Base-by-base conservation (phyloP, 53 echinoderm and acorn worm genomes). In the Patiria pectinifera region DNA sequence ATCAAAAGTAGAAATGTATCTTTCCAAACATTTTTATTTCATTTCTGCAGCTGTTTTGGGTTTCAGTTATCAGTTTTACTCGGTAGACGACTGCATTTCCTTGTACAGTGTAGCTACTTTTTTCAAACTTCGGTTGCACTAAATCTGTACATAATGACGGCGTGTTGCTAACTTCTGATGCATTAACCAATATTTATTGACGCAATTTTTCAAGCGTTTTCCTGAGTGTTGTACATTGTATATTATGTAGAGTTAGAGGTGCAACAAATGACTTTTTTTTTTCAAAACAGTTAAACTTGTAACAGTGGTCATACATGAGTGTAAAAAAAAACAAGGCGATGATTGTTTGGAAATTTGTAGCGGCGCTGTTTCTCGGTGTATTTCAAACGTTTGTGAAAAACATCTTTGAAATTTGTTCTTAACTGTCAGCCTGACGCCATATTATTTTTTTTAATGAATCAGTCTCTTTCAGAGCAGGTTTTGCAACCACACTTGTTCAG, bases 221-320 rank as follows among this genome's bases (percentile, higher is more conserved):
- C 61, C 23, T 35, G 87, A 87, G 71, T 87, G 87, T 87, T 87
- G 87, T 87, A 25, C 53, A 19, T 59, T 60, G 87, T 87, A 53
- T 78, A 87, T 43, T 71, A 72, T 0, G 53, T 75, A 86, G 71
- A 24, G 74, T 43, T 49, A 86, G 79, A 45, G 21, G 9, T 74
- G 74, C 74, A 74, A 21, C 74, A 10, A 43, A 66, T 14, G 16
- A 59, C 35, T 45, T 18, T 15, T 25, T 82, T 83, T 83, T 53
- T 8, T 53, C 83, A 26, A 85, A 61, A 66, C 16, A 25, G 62
- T 26, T 43, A 35, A 45, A 85, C 35, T 26, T 44, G 69, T 70
- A 66, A 66, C 66, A 66, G 6, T 25, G 85, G 62, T 60, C 6
- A 24, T 19, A 85, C 15, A 60, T 63, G 66, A 9, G 69, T 66